phyloP scores from a whole-genome alignment of 2,888 invertebrate genomes.

The Diachrysia chrysitis region DNA sequence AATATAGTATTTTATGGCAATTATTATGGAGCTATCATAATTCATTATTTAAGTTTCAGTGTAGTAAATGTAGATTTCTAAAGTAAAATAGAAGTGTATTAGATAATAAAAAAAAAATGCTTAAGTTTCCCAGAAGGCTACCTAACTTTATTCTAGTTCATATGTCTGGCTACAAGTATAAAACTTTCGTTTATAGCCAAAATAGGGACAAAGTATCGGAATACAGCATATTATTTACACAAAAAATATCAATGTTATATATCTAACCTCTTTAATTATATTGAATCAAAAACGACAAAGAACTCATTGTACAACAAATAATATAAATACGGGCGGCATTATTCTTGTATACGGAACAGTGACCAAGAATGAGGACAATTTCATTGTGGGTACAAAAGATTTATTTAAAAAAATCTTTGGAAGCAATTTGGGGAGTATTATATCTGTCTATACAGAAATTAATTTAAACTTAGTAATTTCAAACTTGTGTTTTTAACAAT shows the following conservation, averaged over 20 bases:
- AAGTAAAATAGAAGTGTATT: no score
- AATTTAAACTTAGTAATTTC: slow-evolving; percentile 19
- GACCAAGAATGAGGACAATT: slow-evolving; percentile 44
- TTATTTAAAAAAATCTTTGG: slow-evolving; percentile 58
- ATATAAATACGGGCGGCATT: slow-evolving; percentile 20
- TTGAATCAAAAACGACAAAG: slow-evolving; percentile 1
- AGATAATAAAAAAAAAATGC: no score
- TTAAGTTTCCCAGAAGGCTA: no score
- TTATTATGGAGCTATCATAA: no score
- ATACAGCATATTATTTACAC: neutral
- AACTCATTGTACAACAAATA: neutral
- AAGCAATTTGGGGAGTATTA: slow-evolving; percentile 64
- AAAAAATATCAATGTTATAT: neutral
- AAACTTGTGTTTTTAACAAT: no score
- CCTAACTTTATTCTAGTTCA: no score
- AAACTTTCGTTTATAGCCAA: no score
- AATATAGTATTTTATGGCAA: no score
- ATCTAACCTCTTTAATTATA: neutral
- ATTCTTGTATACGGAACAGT: slow-evolving; percentile 33
- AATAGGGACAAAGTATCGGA: neutral
- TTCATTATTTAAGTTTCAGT: no score
- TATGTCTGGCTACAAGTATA: no score
- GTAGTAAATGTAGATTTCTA: no score
- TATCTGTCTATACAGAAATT: slow-evolving; percentile 18
- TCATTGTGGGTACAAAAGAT: slow-evolving; percentile 53